These are phyloP conservation scores for Psix sp. DNA, from an alignment of 1,140 invertebrate genomes.

Conservation along the genomic window DNA sequence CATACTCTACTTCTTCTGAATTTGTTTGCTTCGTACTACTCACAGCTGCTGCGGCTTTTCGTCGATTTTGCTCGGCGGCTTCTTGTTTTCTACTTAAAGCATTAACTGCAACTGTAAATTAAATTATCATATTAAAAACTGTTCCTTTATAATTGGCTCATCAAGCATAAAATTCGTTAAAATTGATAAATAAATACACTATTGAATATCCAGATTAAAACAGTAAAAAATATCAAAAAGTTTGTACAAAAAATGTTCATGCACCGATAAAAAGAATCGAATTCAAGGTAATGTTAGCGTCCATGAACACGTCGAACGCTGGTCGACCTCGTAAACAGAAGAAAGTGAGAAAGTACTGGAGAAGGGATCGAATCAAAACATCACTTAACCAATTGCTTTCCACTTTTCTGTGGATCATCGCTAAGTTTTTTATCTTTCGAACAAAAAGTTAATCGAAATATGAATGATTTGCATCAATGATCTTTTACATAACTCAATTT, in stretches of 20 bases:
- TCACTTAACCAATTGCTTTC: conserved; percentile 55
- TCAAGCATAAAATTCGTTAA: too few species aligned
- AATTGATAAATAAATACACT: too few species aligned
- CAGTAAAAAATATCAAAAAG: too few species aligned
- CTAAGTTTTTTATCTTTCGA: background rate
- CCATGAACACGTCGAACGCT: conserved; percentile 52
- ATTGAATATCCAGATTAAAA: too few species aligned
- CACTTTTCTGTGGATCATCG: conserved; percentile 43
- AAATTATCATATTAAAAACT: background rate
- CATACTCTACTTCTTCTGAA: conserved; percentile 60
- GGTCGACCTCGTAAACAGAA: conserved; percentile 60
- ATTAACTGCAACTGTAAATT: conserved; percentile 60
- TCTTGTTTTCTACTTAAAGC: conserved; percentile 71
- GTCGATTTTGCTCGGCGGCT: conserved; percentile 68
- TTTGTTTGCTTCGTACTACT: conserved; percentile 33
- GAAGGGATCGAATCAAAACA: conserved; percentile 54
- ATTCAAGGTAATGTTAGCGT: conserved; percentile 51
- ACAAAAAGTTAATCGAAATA: too few species aligned
- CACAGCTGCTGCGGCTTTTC: conserved; percentile 57
- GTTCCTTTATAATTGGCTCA: background rate
- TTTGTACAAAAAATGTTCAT: too few species aligned
- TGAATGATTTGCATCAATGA: too few species aligned
- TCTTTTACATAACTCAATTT: too few species aligned
- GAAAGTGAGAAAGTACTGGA: conserved; percentile 60
- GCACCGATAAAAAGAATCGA: conserved; percentile 32